Evolutionary conservation across 2,888 invertebrate genomes (phyloP).

Genomic region (Folsomia manolachei): DNA sequence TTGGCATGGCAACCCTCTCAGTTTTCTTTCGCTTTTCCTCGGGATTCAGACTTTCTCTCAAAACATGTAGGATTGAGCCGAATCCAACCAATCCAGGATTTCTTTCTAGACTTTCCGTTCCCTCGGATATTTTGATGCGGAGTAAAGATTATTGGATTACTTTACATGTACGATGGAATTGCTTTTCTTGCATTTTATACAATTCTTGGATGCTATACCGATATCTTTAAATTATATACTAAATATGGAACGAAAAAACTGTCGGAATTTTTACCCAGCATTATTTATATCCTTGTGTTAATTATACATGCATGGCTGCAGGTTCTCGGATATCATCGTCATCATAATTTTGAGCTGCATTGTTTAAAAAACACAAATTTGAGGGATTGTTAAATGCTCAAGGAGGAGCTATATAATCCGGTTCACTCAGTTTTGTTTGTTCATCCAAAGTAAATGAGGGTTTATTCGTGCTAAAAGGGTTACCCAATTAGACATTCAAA

Average conservation of each 20-base stretch:
- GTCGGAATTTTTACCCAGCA: too few relatives aligned
- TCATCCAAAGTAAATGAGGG: neutral
- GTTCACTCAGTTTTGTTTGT: neutral
- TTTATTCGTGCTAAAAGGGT: slow-evolving; percentile 14
- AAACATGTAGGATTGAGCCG: neutral
- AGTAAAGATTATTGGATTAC: neutral
- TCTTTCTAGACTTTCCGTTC: neutral
- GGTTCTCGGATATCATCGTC: too few relatives aligned
- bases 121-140: neutral
- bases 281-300: too few relatives aligned
- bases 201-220: too few relatives aligned
- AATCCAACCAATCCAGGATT: too few relatives aligned
- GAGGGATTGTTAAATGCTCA: neutral
- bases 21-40: neutral
- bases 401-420: neutral
- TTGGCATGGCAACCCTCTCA: neutral
- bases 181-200: too few relatives aligned
- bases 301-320: too few relatives aligned
- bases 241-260: too few relatives aligned
- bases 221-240: too few relatives aligned
- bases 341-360: too few relatives aligned
- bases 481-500: slow-evolving; percentile 15
- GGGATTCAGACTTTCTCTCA: neutral
- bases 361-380: neutral
- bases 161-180: neutral